These are phyloP conservation scores for Smittia sp. DNA, from an alignment of 2,888 invertebrate genomes.

Conservation along the genomic window DNA sequence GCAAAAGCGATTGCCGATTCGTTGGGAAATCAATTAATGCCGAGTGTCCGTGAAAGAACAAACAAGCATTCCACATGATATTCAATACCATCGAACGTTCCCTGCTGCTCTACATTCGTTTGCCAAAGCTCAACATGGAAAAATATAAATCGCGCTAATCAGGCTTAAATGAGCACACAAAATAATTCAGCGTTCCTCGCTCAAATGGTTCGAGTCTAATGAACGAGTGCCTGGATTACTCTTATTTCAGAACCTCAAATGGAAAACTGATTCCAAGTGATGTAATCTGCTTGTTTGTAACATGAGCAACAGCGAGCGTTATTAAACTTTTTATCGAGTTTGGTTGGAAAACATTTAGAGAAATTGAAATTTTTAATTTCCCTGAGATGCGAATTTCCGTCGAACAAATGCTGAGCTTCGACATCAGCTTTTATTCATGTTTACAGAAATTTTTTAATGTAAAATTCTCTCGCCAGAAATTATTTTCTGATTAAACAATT, in stretches of 20 bases:
- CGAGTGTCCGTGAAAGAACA: conserved; percentile 6
- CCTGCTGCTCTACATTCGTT: conserved; percentile 15
- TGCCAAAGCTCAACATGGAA: not conserved
- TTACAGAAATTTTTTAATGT: conserved; percentile 19
- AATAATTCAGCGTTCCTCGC: conserved; percentile 6
- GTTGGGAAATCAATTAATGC: not conserved
- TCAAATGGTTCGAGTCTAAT: not conserved
- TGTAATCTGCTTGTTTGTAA: too few species aligned
- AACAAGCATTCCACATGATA: conserved; percentile 6
- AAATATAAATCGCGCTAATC: conserved; percentile 39
- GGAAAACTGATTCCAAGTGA: too few species aligned
- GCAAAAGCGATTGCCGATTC: not conserved
- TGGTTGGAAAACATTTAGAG: too few species aligned
- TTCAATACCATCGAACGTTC: conserved; percentile 18
- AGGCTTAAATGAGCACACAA: conserved; percentile 40
- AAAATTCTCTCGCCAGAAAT: not conserved
- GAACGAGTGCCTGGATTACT: conserved; percentile 14
- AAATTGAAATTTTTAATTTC: too few species aligned
- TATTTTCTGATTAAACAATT: not conserved
- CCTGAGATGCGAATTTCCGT: too few species aligned
- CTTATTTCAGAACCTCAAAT: too few species aligned
- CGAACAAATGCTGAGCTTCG: too few species aligned
- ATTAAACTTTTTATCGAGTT: too few species aligned
- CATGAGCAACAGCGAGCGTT: too few species aligned
- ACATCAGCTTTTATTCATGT: not conserved